Conservation (phyloP, 2,888 invertebrate genomes). For the Lagria hirta region DNA sequence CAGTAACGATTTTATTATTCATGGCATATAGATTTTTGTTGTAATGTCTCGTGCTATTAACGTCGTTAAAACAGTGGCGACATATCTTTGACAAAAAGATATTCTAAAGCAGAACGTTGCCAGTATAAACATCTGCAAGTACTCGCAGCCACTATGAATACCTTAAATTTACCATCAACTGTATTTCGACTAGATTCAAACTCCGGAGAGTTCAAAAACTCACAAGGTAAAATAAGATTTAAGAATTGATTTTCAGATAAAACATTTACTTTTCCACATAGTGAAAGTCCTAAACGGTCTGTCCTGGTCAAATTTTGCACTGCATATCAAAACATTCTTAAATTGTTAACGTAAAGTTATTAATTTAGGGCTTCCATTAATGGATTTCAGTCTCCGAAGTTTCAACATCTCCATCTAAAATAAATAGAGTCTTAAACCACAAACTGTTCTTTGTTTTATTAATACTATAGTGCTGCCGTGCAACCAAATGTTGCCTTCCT, state of each 20-base stretch:
- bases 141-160: conserved; percentile 79
- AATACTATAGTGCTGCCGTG: no score
- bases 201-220: conserved; percentile 85
- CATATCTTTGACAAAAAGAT: conserved; percentile 82
- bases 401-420: no score
- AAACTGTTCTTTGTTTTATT: no score
- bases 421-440: no score
- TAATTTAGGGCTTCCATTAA: no score
- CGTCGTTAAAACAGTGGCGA: conserved; percentile 76
- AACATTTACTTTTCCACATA: conserved; percentile 81
- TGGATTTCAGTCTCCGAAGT: no score
- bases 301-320: conserved; percentile 83
- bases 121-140: conserved; percentile 81
- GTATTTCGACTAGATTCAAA: conserved; percentile 82
- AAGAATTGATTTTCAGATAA: conserved; percentile 78
- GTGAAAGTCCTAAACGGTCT: conserved; percentile 73
- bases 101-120: conserved; percentile 79
- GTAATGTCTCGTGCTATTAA: conserved; percentile 82
- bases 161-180: conserved; percentile 84
- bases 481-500: no score
- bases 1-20: conserved; percentile 82
- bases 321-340: no score
- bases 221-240: conserved; percentile 78
- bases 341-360: no score
- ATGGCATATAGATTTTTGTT: conserved; percentile 81